These are phyloP conservation scores for Hypotaenidia philippensis DNA, from an alignment of 2,797 vertebrate genomes.

Conservation along the genomic window DNA sequence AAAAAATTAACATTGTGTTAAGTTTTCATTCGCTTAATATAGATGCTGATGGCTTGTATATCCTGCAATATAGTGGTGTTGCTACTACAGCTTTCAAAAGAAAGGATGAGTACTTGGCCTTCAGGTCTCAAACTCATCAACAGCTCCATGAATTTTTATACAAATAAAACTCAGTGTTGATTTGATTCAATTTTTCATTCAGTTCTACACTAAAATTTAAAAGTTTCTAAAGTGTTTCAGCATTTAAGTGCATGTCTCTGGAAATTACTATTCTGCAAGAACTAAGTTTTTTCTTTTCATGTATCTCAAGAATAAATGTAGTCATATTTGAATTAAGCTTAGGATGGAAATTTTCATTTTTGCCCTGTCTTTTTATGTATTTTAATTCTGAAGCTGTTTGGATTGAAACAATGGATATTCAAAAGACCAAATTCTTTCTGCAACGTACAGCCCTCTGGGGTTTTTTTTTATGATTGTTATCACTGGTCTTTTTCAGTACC, in stretches of 20 bases:
- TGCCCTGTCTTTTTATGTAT: not conserved
- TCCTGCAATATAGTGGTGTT: not conserved
- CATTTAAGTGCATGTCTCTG: not conserved
- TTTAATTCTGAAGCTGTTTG: not conserved
- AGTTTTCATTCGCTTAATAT: not conserved
- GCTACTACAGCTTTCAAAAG: not conserved
- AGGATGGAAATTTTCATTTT: not conserved
- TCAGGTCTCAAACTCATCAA: not conserved
- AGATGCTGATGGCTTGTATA: not conserved
- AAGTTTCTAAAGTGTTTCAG: not conserved
- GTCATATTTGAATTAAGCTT: not conserved
- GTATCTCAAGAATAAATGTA: not conserved
- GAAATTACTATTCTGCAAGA: not conserved
- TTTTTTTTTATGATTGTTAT: constrained; percentile 48
- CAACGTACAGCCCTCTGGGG: not conserved
- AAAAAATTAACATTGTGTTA: not conserved
- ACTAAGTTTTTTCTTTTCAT: not conserved
- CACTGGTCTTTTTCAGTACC: constrained; percentile 25
- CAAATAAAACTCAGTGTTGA: not conserved
- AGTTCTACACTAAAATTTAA: not conserved
- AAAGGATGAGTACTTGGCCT: not conserved
- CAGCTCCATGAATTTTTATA: not conserved
- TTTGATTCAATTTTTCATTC: not conserved
- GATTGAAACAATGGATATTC: constrained; percentile 40
- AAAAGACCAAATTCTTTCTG: not conserved